Evolutionary conservation across 2,888 invertebrate genomes (phyloP).

Genomic region (Priocnemis perturbator): DNA sequence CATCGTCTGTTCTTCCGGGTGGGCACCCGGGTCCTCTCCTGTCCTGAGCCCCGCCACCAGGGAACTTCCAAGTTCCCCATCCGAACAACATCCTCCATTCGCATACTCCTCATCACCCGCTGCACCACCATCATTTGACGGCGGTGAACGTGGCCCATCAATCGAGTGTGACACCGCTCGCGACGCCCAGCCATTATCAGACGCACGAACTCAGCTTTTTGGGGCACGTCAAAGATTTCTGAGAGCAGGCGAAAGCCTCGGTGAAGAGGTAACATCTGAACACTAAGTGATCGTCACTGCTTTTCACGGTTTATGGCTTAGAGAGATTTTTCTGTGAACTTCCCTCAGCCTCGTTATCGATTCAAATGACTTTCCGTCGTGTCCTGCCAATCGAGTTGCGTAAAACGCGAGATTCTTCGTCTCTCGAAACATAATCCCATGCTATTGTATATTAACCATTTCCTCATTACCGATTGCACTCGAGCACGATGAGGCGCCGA

Average conservation of each 20-base stretch:
- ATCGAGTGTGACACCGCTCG: slow-evolving; percentile 63
- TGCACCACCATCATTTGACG: slow-evolving; percentile 69
- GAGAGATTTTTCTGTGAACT: slow-evolving; percentile 29
- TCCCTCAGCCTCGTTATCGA: not conserved
- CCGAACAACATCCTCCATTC: slow-evolving; percentile 72
- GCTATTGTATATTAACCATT: slow-evolving; percentile 4
- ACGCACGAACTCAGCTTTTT: slow-evolving; percentile 72
- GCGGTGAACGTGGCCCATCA: slow-evolving; percentile 69
- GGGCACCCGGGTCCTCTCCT: slow-evolving; percentile 72
- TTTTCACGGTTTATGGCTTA: slow-evolving; percentile 39
- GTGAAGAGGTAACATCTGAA: slow-evolving; percentile 66
- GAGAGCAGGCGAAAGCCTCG: slow-evolving; percentile 68
- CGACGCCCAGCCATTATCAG: slow-evolving; percentile 70
- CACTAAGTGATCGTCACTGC: slow-evolving; percentile 32
- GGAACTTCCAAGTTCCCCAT: slow-evolving; percentile 75
- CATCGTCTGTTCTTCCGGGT: slow-evolving; percentile 70
- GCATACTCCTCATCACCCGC: slow-evolving; percentile 65
- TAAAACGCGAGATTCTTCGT: slow-evolving; percentile 2
- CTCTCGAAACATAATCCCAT: not conserved
- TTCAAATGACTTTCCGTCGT: slow-evolving; percentile 7
- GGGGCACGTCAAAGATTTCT: slow-evolving; percentile 73
- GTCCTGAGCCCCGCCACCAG: slow-evolving; percentile 76
- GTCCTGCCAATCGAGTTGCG: slow-evolving; percentile 4
- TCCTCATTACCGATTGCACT: not conserved
- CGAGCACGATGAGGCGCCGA: too few species aligned